These are phyloP conservation scores for Drosophila sp. DNA, from an alignment of 1,140 invertebrate genomes.

Conservation along the genomic window DNA sequence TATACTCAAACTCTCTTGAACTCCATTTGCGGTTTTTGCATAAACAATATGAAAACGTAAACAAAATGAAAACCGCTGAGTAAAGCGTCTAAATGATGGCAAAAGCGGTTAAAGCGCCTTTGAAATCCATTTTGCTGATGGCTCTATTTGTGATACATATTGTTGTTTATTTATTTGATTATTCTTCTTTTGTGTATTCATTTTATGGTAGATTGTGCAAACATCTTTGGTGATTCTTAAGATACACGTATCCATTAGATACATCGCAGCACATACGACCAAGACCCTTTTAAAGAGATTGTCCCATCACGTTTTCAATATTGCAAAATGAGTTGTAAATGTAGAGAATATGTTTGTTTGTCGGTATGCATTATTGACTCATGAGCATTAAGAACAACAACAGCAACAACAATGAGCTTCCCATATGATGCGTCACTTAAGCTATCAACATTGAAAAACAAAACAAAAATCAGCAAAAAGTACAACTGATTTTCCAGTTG, in stretches of 20 bases:
- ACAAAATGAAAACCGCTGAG: slow-evolving; percentile 19
- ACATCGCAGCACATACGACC: slow-evolving; percentile 34
- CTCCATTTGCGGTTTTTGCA: slow-evolving; percentile 53
- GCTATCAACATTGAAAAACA: slow-evolving; percentile 71
- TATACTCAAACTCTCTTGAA: slow-evolving; percentile 63
- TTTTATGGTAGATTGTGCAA: slow-evolving; percentile 46
- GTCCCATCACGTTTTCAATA: slow-evolving; percentile 60
- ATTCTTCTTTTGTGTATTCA: slow-evolving; percentile 32
- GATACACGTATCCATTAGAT: slow-evolving; percentile 43
- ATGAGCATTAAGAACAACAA: slow-evolving; percentile 38
- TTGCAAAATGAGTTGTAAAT: slow-evolving; percentile 73
- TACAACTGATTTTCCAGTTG: slow-evolving; percentile 64
- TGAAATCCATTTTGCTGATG: slow-evolving; percentile 57
- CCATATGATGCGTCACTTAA: slow-evolving; percentile 78
- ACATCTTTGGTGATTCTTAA: slow-evolving; percentile 59
- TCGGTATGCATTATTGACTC: slow-evolving; percentile 56
- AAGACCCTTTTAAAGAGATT: slow-evolving; percentile 77
- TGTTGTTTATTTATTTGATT: slow-evolving; percentile 42
- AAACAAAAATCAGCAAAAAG: slow-evolving; percentile 29
- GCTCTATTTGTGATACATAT: slow-evolving; percentile 30
- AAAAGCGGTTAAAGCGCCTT: slow-evolving; percentile 38
- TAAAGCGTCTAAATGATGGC: slow-evolving; percentile 10
- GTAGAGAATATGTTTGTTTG: slow-evolving; percentile 4
- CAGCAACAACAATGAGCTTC: slow-evolving; percentile 45
- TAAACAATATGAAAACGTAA: slow-evolving; percentile 40